A percentile compares a stretch with the other conserved stretches of the same genome.
Conservation (phyloP, 2,113 vertebrate genomes). For the Hystrix cristata region DNA sequence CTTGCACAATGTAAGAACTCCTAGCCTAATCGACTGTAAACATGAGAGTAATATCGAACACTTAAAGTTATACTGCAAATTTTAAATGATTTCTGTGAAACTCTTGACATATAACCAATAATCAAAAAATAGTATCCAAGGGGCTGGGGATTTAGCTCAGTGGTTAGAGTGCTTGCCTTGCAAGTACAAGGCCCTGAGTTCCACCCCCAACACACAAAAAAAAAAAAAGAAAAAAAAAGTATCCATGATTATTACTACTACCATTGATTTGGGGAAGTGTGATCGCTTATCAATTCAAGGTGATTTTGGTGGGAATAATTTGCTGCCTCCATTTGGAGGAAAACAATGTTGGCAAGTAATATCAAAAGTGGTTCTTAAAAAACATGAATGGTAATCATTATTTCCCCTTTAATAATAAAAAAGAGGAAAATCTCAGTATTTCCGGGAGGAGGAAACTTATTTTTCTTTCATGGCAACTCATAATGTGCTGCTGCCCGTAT, state of each 20-base stretch:
- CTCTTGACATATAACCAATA: not conserved
- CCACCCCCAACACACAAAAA: too few relatives aligned
- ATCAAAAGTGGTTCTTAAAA: not conserved
- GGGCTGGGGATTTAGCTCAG: too few relatives aligned
- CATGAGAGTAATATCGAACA: not conserved
- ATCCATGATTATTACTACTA: too few relatives aligned
- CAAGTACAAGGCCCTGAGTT: too few relatives aligned
- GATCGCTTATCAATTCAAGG: not conserved
- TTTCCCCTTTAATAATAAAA: conserved; percentile 50
- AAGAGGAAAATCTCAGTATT: conserved; percentile 35
- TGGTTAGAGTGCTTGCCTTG: too few relatives aligned
- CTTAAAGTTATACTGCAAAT: not conserved
- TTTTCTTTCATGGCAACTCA: conserved; percentile 49
- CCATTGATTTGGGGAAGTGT: too few relatives aligned
- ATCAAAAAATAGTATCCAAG: too few relatives aligned
- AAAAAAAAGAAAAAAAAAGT: too few relatives aligned
- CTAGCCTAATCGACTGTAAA: not conserved
- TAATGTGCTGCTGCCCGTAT: conserved; percentile 4
- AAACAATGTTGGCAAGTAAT: not conserved
- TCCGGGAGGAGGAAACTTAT: conserved; percentile 45
- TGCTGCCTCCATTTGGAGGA: not conserved
- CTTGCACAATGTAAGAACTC: not conserved
- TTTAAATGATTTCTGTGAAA: conserved; percentile 2
- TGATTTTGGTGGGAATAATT: conserved; percentile 24
- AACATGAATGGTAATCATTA: not conserved